Evolutionary conservation across 2,888 invertebrate genomes (phyloP).

Genomic region (Anticlea derivata): DNA sequence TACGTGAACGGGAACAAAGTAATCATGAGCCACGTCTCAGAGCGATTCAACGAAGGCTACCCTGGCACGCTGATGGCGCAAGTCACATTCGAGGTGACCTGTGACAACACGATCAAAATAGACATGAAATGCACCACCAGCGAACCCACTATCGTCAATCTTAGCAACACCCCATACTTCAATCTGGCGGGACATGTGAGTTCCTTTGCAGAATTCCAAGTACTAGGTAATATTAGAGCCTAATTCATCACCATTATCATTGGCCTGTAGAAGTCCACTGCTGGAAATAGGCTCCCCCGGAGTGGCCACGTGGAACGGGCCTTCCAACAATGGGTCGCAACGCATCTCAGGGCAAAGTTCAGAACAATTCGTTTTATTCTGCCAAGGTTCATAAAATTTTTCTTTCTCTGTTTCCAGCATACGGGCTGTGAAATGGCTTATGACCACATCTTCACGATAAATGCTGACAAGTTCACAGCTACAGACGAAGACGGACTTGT

Average conservation of each 20-base stretch:
- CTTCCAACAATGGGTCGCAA: too few relatives aligned
- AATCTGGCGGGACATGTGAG: constrained; percentile 95
- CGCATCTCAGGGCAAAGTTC: too few relatives aligned
- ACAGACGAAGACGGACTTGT: constrained; percentile 88
- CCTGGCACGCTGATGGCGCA: constrained; percentile 92
- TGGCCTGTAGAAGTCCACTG: too few relatives aligned
- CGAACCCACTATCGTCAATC: constrained; percentile 92
- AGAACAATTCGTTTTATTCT: too few relatives aligned
- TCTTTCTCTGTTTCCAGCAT: constrained; percentile 65
- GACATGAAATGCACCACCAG: constrained; percentile 90
- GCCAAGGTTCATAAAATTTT: constrained; percentile 15
- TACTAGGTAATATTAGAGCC: too few relatives aligned
- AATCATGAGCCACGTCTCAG: constrained; percentile 89
- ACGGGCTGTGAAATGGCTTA: constrained; percentile 85
- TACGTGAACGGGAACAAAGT: constrained; percentile 85
- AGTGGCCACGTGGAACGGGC: too few relatives aligned
- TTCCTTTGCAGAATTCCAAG: too few relatives aligned
- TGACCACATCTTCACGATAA: constrained; percentile 88
- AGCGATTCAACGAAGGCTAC: constrained; percentile 93
- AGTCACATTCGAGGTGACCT: constrained; percentile 87
- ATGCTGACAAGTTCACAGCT: constrained; percentile 90
- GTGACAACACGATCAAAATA: constrained; percentile 89
- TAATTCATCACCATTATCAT: too few relatives aligned
- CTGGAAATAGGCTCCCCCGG: too few relatives aligned
- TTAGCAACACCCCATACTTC: constrained; percentile 95